These are phyloP conservation scores for Saccostrea cuccullata DNA, from an alignment of 1,140 invertebrate genomes.

Conservation along the genomic window DNA sequence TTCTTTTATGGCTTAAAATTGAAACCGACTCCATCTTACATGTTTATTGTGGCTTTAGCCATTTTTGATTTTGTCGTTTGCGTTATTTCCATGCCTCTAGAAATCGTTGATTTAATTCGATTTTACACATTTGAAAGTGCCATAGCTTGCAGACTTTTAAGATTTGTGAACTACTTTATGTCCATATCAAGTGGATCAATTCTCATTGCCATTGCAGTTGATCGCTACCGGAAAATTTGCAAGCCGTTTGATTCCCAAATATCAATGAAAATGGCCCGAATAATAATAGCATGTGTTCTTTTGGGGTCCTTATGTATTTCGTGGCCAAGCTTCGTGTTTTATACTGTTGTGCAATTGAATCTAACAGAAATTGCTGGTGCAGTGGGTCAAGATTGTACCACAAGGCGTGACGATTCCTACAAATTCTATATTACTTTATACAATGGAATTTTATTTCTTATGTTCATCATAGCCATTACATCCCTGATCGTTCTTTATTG, in stretches of 20 bases:
- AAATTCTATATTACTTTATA: constrained; percentile 47
- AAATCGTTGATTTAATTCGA: constrained; percentile 57
- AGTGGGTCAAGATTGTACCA: constrained; percentile 53
- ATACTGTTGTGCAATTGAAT: constrained; percentile 46
- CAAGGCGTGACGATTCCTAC: constrained; percentile 39
- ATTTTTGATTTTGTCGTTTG: constrained; percentile 61
- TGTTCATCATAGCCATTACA: constrained; percentile 41
- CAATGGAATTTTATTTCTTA: constrained; percentile 46
- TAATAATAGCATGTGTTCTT: constrained; percentile 45
- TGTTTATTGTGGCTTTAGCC: constrained; percentile 60
- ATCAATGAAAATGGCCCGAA: constrained; percentile 37
- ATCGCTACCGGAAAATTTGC: constrained; percentile 61
- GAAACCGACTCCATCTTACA: constrained; percentile 57
- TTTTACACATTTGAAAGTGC: constrained; percentile 56
- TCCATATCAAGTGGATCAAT: constrained; percentile 52
- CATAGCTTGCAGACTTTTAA: constrained; percentile 53
- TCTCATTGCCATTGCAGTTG: constrained; percentile 60
- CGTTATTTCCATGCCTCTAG: constrained; percentile 59
- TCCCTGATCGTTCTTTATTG: constrained; percentile 42
- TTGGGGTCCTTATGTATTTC: constrained; percentile 46
- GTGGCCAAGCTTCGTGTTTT: constrained; percentile 57
- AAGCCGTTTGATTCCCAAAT: constrained; percentile 59
- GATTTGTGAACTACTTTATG: constrained; percentile 56
- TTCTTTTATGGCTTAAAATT: constrained; percentile 58
- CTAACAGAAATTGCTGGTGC: constrained; percentile 39